Evolutionary conservation across 2,113 vertebrate genomes (phyloP).

Genomic region (Urocolius indicus): DNA sequence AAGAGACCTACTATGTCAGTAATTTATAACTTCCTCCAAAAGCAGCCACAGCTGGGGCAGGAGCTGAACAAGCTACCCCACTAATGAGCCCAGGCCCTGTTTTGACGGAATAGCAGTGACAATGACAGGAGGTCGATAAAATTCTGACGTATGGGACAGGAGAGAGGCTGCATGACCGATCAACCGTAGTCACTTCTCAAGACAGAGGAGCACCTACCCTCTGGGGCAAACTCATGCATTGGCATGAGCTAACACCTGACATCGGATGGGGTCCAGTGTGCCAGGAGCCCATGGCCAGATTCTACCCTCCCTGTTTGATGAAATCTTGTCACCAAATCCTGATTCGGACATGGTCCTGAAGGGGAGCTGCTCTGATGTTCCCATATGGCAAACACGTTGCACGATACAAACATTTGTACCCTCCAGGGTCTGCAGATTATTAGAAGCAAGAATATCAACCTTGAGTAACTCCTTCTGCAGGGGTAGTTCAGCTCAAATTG

Average conservation of each 20-base stretch:
- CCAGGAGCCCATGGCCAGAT: background rate
- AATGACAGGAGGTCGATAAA: background rate
- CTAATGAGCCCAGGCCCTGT: background rate
- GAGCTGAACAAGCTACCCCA: background rate
- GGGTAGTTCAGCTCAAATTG: background rate
- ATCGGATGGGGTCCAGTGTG: accelerated
- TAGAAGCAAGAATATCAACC: background rate
- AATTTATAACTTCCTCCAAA: background rate
- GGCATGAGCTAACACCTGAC: background rate
- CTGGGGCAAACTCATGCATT: background rate
- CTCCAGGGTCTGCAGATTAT: background rate
- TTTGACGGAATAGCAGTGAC: background rate
- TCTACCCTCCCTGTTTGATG: background rate
- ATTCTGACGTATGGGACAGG: accelerated
- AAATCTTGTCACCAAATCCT: background rate
- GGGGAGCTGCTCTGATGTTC: accelerated
- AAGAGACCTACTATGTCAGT: background rate
- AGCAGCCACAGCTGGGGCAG: background rate
- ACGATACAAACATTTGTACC: background rate
- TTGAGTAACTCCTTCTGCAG: background rate
- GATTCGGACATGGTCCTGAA: background rate
- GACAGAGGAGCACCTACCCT: accelerated
- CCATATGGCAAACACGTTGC: accelerated
- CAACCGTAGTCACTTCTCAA: background rate
- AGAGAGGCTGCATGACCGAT: background rate